A percentile compares a stretch with the other conserved stretches of the same genome.
Conservation (phyloP, 2,797 vertebrate genomes). For the Siniperca obscura region DNA sequence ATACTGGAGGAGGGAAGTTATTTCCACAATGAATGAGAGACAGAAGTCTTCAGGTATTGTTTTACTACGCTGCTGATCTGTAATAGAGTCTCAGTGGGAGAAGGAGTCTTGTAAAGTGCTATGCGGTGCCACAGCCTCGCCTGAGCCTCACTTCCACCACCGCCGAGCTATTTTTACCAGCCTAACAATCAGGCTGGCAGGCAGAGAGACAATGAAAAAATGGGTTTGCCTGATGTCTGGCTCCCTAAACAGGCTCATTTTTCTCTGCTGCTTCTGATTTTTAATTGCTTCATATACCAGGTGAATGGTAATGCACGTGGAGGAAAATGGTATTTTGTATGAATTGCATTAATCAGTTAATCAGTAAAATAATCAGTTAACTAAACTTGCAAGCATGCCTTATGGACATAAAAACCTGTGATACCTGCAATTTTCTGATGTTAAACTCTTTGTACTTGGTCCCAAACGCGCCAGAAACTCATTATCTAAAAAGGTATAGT, state of each 20-base stretch:
- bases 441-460: no score
- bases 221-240: background rate
- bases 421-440: no score
- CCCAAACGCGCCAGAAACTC: no score
- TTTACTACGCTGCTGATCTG: conserved; percentile 23
- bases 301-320: background rate
- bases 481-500: no score
- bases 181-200: background rate
- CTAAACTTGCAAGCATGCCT: no score
- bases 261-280: background rate
- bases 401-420: no score
- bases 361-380: no score
- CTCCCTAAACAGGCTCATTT: background rate
- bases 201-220: background rate
- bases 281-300: background rate
- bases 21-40: conserved; percentile 9
- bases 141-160: background rate
- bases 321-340: background rate
- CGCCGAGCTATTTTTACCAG: conserved; percentile 46
- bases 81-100: background rate
- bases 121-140: conserved; percentile 7
- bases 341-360: background rate
- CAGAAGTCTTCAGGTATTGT: conserved; percentile 31
- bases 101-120: background rate
- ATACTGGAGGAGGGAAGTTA: background rate